Base-by-base conservation (phyloP, 2,888 invertebrate species). In the Caenorhabditis doughertyi region DNA sequence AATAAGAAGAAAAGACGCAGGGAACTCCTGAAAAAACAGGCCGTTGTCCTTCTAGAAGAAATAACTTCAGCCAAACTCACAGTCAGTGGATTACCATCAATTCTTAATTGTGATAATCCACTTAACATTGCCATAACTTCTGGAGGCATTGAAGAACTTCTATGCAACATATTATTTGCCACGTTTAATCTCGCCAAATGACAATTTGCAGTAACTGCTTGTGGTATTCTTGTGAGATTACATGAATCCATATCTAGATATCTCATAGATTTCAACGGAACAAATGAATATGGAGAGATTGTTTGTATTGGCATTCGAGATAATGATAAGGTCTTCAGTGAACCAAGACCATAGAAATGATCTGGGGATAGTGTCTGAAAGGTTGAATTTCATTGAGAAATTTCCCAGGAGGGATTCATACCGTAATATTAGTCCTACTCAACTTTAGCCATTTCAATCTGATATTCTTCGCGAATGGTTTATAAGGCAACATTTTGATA, bases 191-290 rank as follows among this genome's bases (percentile, higher is more conserved):
- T 65, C 27, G 86, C 85, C 44, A 90, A 70, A 29, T 85, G 86
- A 67, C 90, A 90, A 67, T 87, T 88, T 11, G 87, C 85, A 9
- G 87, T 87, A 49, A 90, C 86, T 0, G 90, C 89, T 21, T 81
- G 51, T 2, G 90, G 90, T 13, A 90, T 84, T 44, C 80, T 29
- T 13, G 89, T 88, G 32, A 90, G 74, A 71, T 89, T 88, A 71
- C 89, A 89, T 8, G 79, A 56, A 44, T 90, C 85, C 72, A 90
- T 60, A 42, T 89, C 86, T 9, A 90, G 76, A 9, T 84, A 81
- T 29, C 79, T 68, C 2, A 86, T 72, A 8, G 86, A 84, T 67
- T 89, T 89, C 3, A 89, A 58, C 8, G 90, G 89, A 16, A 90
- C 79, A 62, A 90, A 88, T 8, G 90, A 72, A 71, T 87, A 88